phyloP scores from a whole-genome alignment of 2,797 vertebrate species.

The Manis pentadactyla region DNA sequence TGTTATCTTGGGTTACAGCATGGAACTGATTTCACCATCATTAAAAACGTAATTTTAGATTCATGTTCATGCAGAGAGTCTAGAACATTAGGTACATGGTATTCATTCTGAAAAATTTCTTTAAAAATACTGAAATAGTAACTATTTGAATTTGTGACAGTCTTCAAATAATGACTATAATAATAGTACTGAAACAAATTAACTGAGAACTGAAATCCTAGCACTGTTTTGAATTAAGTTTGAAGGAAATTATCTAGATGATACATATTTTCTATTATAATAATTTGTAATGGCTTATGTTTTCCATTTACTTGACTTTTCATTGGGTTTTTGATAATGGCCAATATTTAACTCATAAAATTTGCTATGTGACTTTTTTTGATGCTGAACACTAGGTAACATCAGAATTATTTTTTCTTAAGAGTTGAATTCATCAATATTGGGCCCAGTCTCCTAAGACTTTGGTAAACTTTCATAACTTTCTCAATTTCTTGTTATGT shows the following conservation, averaged over 20 bases:
- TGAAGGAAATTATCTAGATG: not conserved
- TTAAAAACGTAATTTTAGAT: not conserved
- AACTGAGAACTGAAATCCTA: not conserved
- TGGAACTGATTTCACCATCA: not conserved
- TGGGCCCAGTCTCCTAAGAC: not conserved
- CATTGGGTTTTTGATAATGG: not conserved
- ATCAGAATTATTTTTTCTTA: not conserved
- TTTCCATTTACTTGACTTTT: not conserved
- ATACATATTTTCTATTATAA: not conserved
- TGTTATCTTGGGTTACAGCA: not conserved
- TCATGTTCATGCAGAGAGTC: not conserved
- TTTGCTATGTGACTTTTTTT: not conserved
- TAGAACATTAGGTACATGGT: not conserved
- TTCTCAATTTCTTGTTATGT: not conserved
- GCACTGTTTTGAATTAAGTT: not conserved
- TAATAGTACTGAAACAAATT: not conserved
- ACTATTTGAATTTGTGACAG: not conserved
- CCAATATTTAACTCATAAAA: conserved; percentile 2
- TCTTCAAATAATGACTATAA: not conserved
- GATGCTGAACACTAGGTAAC: not conserved
- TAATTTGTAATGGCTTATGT: not conserved
- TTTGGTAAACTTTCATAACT: not conserved
- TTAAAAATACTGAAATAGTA: not conserved
- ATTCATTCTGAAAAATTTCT: not conserved
- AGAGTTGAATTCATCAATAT: not conserved